Base-by-base conservation (phyloP, 1,140 invertebrate species). In the Samia ricini region DNA sequence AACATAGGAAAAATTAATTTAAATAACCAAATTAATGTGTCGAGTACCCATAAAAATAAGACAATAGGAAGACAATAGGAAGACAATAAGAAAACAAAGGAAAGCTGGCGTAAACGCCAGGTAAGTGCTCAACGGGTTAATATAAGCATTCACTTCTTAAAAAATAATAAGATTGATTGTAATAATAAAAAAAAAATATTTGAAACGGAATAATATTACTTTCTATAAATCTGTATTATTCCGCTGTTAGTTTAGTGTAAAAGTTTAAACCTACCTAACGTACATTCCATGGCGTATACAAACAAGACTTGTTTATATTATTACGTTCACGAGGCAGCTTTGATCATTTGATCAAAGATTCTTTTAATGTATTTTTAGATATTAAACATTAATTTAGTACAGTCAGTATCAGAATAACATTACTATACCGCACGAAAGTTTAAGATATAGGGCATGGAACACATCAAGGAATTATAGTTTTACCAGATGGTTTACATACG, bases 341-440 rank as follows among this genome's bases (percentile, higher is more conserved):
- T 63, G 61, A 63, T 63, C 61, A 22, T 63, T 52, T 51, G 36
- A 52, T 58, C 61, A 63, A 60, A 64, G 33, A 49, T 50, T 42
- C 36, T 26, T 59, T 59, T 49, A 23, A 49, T 22, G 36, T 59
- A 57, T 57, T 57, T 57, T 26, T 57, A 57, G 33, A 57, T 57
- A 18, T 55, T n/a, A 36, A 57, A 33, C 56, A 36, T 36, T 33
- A 57, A 33, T 57, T 21, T n/a, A n/a, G 20, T 55, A 55, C n/a
- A 24, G 52, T 24, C 21, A 22, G 7, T 42, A 42, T 42, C 33
- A 42, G 33, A 42, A 42, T 42, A 42, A 42, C 33, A 15, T 42
- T 10, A 15, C 1, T 15, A 42, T 15, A 42, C 33, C 33, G 12
- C 33, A 42, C 7, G n/a, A 42, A 10, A 42, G 3, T 42, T 15